Conservation (phyloP, 2,888 invertebrate species). For the Stenoptilia bipunctidactyla region DNA sequence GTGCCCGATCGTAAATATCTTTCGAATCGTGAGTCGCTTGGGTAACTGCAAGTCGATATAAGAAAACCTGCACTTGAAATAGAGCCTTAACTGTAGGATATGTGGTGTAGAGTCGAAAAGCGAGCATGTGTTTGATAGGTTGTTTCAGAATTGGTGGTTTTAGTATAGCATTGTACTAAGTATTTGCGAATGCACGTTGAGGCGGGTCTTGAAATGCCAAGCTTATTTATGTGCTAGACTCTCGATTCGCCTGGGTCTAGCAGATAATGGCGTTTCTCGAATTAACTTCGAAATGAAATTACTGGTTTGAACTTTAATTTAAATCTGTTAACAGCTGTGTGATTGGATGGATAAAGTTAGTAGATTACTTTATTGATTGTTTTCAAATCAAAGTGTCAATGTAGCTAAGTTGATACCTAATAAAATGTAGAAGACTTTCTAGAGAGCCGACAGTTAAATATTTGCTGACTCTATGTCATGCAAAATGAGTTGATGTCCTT, state of each 20-base stretch:
- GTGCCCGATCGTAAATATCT: slow-evolving; percentile 69
- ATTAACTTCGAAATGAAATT: slow-evolving; percentile 6
- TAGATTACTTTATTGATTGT: too few species aligned
- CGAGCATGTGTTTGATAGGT: background rate
- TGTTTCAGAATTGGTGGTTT: slow-evolving; percentile 39
- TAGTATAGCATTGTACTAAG: slow-evolving; percentile 64
- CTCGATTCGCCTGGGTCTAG: too few species aligned
- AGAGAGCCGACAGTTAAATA: too few species aligned
- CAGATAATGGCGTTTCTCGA: slow-evolving; percentile 10
- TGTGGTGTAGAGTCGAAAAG: too few species aligned
- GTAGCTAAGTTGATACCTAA: too few species aligned
- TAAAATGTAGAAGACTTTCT: too few species aligned
- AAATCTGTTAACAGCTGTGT: too few species aligned
- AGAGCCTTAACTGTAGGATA: background rate
- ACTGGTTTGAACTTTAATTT: too few species aligned
- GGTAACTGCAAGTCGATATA: slow-evolving; percentile 34
- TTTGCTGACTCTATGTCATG: too few species aligned
- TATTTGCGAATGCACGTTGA: slow-evolving; percentile 69
- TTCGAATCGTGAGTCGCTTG: slow-evolving; percentile 66
- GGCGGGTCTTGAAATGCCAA: slow-evolving; percentile 61
- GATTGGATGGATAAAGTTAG: too few species aligned
- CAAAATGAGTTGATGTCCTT: too few species aligned
- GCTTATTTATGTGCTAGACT: slow-evolving; percentile 48
- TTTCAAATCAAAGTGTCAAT: too few species aligned
- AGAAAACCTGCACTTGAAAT: slow-evolving; percentile 8